These are phyloP conservation scores for Drosophila parvula DNA, from an alignment of 1,140 invertebrate genomes.

Conservation along the genomic window DNA sequence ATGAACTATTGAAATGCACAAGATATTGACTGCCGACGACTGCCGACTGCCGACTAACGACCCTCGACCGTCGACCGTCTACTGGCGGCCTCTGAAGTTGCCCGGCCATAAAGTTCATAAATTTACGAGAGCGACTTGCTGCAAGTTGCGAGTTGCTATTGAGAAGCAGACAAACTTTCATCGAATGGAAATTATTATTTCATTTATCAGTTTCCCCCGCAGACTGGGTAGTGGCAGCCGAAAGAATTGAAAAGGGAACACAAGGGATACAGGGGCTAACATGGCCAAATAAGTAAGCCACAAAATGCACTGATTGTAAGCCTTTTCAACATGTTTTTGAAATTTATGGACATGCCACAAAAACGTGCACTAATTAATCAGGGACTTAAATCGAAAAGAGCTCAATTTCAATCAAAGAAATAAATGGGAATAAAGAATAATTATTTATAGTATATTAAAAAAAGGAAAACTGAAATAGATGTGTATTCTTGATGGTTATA, in stretches of 20 bases:
- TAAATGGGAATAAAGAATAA: no score
- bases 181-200: conserved; percentile 56
- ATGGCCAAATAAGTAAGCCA: neutral
- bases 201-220: conserved; percentile 48
- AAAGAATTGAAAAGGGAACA: neutral
- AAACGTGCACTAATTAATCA: neutral
- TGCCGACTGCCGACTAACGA: conserved; percentile 46
- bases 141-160: conserved; percentile 31
- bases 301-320: neutral
- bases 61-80: conserved; percentile 11
- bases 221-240: neutral
- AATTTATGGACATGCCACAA: neutral
- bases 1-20: conserved; percentile 71
- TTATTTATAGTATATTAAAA: no score
- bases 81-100: conserved; percentile 38
- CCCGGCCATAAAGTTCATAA: conserved; percentile 54
- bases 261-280: neutral
- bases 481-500: no score
- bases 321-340: neutral
- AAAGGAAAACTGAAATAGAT: no score
- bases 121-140: conserved; percentile 46
- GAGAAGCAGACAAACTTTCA: conserved; percentile 46
- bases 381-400: neutral
- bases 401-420: no score
- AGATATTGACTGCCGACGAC: conserved; percentile 65